Evolutionary conservation across 2,113 vertebrate genomes (phyloP).

Genomic region (Meles meles): DNA sequence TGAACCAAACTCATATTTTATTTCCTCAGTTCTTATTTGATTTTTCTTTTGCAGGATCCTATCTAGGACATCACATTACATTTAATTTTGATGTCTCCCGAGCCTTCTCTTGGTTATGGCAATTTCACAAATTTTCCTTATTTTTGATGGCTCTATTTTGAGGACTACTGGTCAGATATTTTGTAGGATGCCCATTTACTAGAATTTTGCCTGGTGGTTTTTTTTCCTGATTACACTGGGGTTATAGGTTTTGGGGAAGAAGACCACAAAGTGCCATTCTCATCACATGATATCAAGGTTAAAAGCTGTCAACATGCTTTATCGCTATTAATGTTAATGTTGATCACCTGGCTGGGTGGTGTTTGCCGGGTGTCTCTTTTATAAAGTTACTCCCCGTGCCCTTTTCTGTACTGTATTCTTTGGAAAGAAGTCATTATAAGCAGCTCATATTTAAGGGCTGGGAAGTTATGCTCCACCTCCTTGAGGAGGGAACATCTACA

Average conservation of each 20-base stretch:
- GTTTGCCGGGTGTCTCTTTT: background rate
- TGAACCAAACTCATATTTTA: background rate
- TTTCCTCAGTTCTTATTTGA: background rate
- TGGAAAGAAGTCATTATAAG: background rate
- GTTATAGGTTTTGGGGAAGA: background rate
- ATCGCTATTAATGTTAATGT: background rate
- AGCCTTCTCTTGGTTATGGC: background rate
- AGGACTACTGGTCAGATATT: background rate
- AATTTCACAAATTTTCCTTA: background rate
- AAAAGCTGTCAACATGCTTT: background rate
- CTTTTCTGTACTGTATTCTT: background rate
- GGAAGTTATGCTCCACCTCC: background rate
- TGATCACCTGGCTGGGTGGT: background rate
- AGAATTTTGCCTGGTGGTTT: background rate
- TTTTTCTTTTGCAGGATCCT: background rate
- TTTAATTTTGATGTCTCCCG: background rate
- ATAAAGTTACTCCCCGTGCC: background rate
- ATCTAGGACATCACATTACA: background rate
- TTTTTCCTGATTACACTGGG: background rate
- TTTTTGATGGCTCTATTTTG: background rate
- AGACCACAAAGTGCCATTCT: background rate
- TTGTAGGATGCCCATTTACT: background rate
- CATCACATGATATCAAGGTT: background rate
- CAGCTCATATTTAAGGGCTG: background rate
- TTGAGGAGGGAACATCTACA: background rate